These are phyloP conservation scores for Chelonus insularis DNA, from an alignment of 1,140 invertebrate genomes.

Conservation along the genomic window DNA sequence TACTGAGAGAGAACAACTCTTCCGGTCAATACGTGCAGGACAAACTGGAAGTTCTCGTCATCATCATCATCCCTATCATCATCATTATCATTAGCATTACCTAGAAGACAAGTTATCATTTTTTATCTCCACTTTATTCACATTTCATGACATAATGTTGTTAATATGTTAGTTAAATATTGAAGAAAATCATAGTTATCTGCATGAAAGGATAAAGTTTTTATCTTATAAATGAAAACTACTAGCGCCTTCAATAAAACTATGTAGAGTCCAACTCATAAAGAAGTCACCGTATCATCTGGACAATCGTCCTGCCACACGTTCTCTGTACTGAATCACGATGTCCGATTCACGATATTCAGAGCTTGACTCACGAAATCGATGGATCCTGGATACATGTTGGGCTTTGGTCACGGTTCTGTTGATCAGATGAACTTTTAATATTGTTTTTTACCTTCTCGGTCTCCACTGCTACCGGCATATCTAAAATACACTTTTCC, in stretches of 20 bases:
- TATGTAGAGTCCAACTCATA: not conserved
- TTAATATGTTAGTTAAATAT: too few species aligned
- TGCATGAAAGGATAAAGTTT: too few species aligned
- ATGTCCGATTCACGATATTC: conserved; percentile 11
- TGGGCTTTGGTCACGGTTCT: conserved; percentile 13
- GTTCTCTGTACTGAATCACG: not conserved
- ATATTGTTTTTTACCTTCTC: conserved; percentile 1
- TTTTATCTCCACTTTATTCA: too few species aligned
- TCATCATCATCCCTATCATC: too few species aligned
- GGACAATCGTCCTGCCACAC: not conserved
- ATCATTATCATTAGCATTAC: too few species aligned
- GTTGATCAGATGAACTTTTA: not conserved
- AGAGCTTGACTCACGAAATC: conserved; percentile 5
- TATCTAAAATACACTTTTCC: too few species aligned
- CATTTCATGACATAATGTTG: too few species aligned
- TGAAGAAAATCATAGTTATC: too few species aligned
- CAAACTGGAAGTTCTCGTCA: not conserved
- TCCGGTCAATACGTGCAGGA: not conserved
- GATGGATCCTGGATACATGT: not conserved
- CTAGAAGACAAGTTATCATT: too few species aligned
- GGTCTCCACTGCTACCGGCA: too few species aligned
- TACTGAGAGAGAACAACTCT: not conserved
- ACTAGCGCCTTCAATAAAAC: not conserved
- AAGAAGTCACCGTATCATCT: not conserved
- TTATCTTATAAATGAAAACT: too few species aligned